Conservation (phyloP, 2,888 invertebrate species). For the Kuschelorhynchus macadamiae region DNA sequence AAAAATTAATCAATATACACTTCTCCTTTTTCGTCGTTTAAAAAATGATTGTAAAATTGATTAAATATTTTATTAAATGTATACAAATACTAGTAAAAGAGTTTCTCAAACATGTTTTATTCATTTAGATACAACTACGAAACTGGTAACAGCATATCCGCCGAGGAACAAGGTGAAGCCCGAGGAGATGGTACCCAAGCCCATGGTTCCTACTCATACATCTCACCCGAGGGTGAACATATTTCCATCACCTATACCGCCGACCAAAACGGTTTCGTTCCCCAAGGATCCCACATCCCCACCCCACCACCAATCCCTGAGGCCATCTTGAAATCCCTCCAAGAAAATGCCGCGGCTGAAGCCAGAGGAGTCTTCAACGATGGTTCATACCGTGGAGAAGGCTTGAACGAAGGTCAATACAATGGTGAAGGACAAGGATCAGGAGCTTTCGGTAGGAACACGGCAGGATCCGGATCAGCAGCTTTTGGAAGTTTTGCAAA, state of each 20-base stretch:
- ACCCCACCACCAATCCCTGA: conserved; percentile 75
- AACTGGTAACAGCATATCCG: conserved; percentile 73
- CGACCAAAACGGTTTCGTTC: conserved; percentile 73
- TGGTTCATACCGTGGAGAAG: conserved; percentile 57
- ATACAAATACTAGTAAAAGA: too few species aligned
- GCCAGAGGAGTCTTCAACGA: conserved; percentile 57
- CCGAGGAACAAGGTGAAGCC: conserved; percentile 61
- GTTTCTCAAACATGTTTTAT: too few species aligned
- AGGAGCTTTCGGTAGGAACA: not conserved
- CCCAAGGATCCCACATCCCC: conserved; percentile 72
- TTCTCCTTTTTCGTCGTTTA: too few species aligned
- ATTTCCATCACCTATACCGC: conserved; percentile 68
- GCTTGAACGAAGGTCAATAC: conserved; percentile 50
- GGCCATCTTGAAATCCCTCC: conserved; percentile 69
- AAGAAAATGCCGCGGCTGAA: conserved; percentile 59
- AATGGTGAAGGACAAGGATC: conserved; percentile 20
- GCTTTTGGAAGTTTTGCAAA: too few species aligned
- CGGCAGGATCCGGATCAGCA: conserved; percentile 9
- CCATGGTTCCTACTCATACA: conserved; percentile 58
- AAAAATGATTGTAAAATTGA: too few species aligned
- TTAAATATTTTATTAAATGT: too few species aligned
- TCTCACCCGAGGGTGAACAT: conserved; percentile 60
- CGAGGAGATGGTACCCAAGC: conserved; percentile 60
- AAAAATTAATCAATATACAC: too few species aligned
- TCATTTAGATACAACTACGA: conserved; percentile 67